Base-by-base conservation (phyloP, 2,888 invertebrate genomes). In the Microctonus brassicae region DNA sequence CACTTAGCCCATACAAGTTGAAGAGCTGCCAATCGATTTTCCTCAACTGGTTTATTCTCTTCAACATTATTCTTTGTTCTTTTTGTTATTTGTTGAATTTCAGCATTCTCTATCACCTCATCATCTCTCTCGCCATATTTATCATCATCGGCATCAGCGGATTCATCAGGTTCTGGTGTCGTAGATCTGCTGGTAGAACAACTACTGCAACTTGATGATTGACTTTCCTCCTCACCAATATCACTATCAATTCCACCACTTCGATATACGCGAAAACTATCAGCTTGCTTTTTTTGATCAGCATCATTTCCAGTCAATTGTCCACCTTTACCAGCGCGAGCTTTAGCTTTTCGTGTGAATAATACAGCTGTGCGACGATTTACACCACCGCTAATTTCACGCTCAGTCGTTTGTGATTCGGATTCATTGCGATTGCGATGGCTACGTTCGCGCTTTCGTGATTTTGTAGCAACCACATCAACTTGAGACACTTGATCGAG, bases 1-100 rank as follows among this genome's bases (percentile, higher is more conserved):
- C 97, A 97, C 86, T 98, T 98, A 20, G 98, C 98, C 98, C 98
- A 98, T 1, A 98, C 98, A 58, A 98, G 90, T 86, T 97, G 96
- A 74, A 98, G 88, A 1, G 97, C 96, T 81, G 95, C 94, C 71
- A 97, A 86, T 36, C 91, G 87, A 70, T 73, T 76, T 13, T 79
- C 78, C 9, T 73, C 74, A 22, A 66, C 68, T 39, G 62, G 74
- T 60, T 80, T 77, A 20, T 73, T 72, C 26, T 84, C 81, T 72
- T 78, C 76, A 13, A 58, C 74, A n/a, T n/a, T n/a, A 33, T 72
- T 75, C 62, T 79, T 80, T 11, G 76, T 63, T 67, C 75, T 76
- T 64, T 77, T 77, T 13, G 70, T 53, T 42, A 69, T 70, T 62
- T 69, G 73, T 24, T 34, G 58, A 29, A 58, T 57, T 39, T 55